Conservation (phyloP, 2,113 vertebrate species). For the Phrynosoma blainvillii region DNA sequence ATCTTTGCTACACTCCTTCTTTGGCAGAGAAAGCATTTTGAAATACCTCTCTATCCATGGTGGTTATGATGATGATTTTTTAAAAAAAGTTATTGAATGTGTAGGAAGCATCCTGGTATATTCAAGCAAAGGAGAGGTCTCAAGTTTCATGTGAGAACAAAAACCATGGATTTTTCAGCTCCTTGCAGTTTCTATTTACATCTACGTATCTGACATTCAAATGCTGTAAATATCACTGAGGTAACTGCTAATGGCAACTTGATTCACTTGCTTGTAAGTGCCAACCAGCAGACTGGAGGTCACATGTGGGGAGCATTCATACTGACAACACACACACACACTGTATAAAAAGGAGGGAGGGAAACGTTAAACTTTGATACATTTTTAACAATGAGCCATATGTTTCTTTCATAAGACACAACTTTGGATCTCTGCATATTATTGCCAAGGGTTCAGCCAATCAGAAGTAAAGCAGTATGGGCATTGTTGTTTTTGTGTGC, state of each 20-base stretch:
- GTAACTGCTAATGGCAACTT: slow-evolving; percentile 58
- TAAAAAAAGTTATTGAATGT: slow-evolving; percentile 58
- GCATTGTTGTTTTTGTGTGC: no score
- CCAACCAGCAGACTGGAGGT: slow-evolving; percentile 56
- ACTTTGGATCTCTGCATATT: slow-evolving; percentile 67
- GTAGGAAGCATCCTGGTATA: slow-evolving; percentile 32
- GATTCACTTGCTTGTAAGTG: slow-evolving; percentile 40
- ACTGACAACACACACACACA: slow-evolving; percentile 8
- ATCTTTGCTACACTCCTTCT: slow-evolving; percentile 73
- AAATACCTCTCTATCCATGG: neutral
- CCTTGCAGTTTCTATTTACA: slow-evolving; percentile 62
- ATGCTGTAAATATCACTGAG: slow-evolving; percentile 63
- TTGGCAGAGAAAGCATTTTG: slow-evolving; percentile 60
- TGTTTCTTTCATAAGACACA: slow-evolving; percentile 60
- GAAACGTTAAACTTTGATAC: slow-evolving; percentile 50
- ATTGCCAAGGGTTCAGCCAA: slow-evolving; percentile 65
- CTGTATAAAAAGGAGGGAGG: slow-evolving; percentile 14
- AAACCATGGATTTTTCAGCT: neutral
- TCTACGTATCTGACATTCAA: slow-evolving; percentile 59
- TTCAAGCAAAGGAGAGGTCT: slow-evolving; percentile 31
- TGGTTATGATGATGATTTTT: slow-evolving; percentile 8
- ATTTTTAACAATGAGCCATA: slow-evolving; percentile 63
- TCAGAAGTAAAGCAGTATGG: slow-evolving; percentile 59
- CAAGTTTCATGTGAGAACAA: slow-evolving; percentile 44
- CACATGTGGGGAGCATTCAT: slow-evolving; percentile 45